phyloP scores from a whole-genome alignment of 2,797 vertebrate genomes.

The Bufotes viridis region DNA sequence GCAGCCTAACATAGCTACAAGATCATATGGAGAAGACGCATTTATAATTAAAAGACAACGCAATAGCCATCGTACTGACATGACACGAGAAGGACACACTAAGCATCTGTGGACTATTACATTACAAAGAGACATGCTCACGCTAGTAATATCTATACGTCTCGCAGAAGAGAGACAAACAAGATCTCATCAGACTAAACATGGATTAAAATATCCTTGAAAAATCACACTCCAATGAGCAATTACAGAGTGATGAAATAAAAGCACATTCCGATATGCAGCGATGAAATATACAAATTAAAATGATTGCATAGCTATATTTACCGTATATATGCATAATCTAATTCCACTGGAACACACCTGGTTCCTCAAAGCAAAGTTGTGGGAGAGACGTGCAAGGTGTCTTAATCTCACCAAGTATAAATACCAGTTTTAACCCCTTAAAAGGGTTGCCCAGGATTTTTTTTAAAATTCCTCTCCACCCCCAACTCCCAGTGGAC shows the following conservation, averaged over 20 bases:
- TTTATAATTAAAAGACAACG: constrained; percentile 27
- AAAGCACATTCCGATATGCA: constrained; percentile 66
- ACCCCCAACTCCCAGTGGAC: no score
- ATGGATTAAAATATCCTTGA: constrained; percentile 66
- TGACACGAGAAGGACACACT: constrained; percentile 64
- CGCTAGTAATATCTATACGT: constrained; percentile 70
- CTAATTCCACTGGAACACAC: constrained; percentile 62
- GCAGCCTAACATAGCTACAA: constrained; percentile 2
- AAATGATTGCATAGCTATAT: constrained; percentile 65
- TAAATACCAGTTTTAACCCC: background rate
- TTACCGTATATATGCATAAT: constrained; percentile 63
- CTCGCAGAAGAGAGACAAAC: constrained; percentile 51
- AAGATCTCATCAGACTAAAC: constrained; percentile 64
- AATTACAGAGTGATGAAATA: constrained; percentile 63
- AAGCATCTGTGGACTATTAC: constrained; percentile 65
- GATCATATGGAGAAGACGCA: constrained; percentile 37
- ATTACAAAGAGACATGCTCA: constrained; percentile 61
- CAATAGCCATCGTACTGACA: constrained; percentile 59
- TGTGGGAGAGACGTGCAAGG: background rate
- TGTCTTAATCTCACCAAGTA: background rate
- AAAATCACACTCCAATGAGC: constrained; percentile 57
- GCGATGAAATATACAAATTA: constrained; percentile 62
- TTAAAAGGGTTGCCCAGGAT: no score
- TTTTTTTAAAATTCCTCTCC: no score
- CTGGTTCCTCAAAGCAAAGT: constrained; percentile 29